phyloP scores from a whole-genome alignment of 2,888 invertebrate genomes.

The Archaeoteleia sp. region DNA sequence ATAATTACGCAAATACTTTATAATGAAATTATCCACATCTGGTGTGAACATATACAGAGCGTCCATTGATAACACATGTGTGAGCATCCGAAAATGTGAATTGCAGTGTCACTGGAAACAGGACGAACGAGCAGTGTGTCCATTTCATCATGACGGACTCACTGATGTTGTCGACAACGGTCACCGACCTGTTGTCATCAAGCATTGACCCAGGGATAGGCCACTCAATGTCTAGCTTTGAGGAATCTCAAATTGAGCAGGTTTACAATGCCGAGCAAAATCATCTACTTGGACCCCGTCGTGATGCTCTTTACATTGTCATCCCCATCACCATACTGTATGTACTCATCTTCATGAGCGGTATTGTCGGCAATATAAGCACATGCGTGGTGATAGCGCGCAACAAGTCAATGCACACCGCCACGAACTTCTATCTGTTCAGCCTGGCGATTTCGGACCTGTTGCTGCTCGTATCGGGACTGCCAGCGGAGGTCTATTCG shows the following conservation, averaged over 20 bases:
- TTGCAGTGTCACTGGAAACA: slow-evolving; percentile 17
- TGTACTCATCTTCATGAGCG: slow-evolving; percentile 77
- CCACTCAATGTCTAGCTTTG: neutral
- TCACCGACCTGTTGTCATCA: slow-evolving; percentile 22
- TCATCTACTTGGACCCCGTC: slow-evolving; percentile 56
- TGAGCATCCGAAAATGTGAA: too few species aligned
- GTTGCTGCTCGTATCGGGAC: slow-evolving; percentile 78
- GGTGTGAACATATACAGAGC: too few species aligned
- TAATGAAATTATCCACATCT: too few species aligned
- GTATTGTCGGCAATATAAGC: slow-evolving; percentile 79
- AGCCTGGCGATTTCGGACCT: slow-evolving; percentile 80
- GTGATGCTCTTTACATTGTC: slow-evolving; percentile 74
- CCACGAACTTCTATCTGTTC: slow-evolving; percentile 82
- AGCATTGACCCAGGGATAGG: slow-evolving; percentile 13
- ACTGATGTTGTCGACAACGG: slow-evolving; percentile 9
- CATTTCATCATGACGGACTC: slow-evolving; percentile 4
- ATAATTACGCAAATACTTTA: too few species aligned
- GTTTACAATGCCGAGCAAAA: slow-evolving; percentile 10
- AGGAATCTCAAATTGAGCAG: slow-evolving; percentile 8
- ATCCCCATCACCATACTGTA: slow-evolving; percentile 77
- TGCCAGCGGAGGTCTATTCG: slow-evolving; percentile 78
- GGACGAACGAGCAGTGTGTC: neutral
- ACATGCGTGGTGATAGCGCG: slow-evolving; percentile 80
- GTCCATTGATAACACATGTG: too few species aligned
- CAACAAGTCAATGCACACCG: slow-evolving; percentile 81